Evolutionary conservation across 1,140 invertebrate genomes (phyloP), one percentile per base, ranked within the genome.

Genomic region (Cherax quadricarinatus): DNA sequence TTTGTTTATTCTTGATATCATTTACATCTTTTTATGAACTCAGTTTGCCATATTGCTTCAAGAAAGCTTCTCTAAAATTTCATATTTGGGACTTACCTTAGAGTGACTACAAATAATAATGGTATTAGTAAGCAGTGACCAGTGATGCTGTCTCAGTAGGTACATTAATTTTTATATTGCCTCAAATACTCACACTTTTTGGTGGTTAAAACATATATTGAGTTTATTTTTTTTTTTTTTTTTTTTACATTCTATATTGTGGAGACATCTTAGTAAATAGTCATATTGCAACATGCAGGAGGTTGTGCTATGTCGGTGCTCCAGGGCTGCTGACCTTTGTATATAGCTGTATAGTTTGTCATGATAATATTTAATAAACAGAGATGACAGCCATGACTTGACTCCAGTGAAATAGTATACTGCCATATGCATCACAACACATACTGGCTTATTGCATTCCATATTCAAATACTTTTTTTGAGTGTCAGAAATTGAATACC

Each of bases 231-330:
- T 41, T 41, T 41, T 41, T 41, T 84, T 82, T 53, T 66, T 82
- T 48, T 49, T n/a, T 84, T 84, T 70, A 49, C 53, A 57, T 57
- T 60, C 21, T 51, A 60, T 78, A 73, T 66, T 81, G 87, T 82
- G 78, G 41, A 89, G 49, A 51, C 24, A 30, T 51, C 48, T n/a
- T 73, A 80, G 75, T 21, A 51, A 90, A 66, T 90, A 83, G 70
- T 66, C 88, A 83, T 83, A 84, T 83, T 62, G 53, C 81, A 83
- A 90, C 81, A 78, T 90, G 88, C 81, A 85, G 70, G 70, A 90
- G 88, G 88, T 90, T 90, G 88, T 90, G 88, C 88, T 90, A 90
- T 75, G 88, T 90, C 82, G 88, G 81, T 83, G 81, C 70, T 90
- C 81, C 80, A 83, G 66, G 82, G 88, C 82, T 90, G 81, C 66